Percentiles rank a stretch among this genome's conserved stretches.
Evolutionary conservation across 2,888 invertebrate genomes (phyloP).

Genomic region (Stenichneumon culpator): DNA sequence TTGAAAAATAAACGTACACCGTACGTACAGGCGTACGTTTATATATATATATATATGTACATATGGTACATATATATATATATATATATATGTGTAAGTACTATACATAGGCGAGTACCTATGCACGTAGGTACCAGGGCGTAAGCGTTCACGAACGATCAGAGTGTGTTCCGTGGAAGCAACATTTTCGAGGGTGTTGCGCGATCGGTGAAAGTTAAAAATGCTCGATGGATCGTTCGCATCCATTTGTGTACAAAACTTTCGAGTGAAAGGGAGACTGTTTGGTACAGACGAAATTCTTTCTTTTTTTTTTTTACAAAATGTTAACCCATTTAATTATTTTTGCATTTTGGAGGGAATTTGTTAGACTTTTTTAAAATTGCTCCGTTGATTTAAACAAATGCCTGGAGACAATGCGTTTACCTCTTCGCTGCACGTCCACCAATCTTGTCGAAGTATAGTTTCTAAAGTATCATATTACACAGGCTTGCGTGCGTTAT

Average conservation of each 20-base stretch:
- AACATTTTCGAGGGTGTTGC: conserved; percentile 43
- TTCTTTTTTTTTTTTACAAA: background rate
- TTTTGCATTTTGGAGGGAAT: background rate
- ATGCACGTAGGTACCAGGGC: conserved; percentile 33
- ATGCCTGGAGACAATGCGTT: background rate
- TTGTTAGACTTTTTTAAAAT: background rate
- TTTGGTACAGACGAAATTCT: background rate
- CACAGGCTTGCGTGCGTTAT: background rate
- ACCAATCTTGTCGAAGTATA: background rate
- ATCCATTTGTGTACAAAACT: conserved; percentile 37
- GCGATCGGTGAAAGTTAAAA: conserved; percentile 50
- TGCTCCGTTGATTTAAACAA: background rate
- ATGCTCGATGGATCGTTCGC: conserved; percentile 13
- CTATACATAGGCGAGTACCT: conserved; percentile 49
- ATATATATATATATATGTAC: conserved; percentile 28
- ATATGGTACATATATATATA: conserved; percentile 52
- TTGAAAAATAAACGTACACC: conserved; percentile 77
- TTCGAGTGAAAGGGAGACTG: conserved; percentile 22
- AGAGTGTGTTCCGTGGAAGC: conserved; percentile 21
- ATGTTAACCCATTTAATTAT: background rate
- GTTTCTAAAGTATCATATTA: background rate
- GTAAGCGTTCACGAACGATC: conserved; percentile 52
- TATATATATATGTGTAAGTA: conserved; percentile 29
- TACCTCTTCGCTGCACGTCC: background rate
- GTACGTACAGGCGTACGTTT: conserved; percentile 54